These are phyloP conservation scores for Pachycephala philippinensis DNA, from an alignment of 2,113 vertebrate genomes.

Conservation along the genomic window DNA sequence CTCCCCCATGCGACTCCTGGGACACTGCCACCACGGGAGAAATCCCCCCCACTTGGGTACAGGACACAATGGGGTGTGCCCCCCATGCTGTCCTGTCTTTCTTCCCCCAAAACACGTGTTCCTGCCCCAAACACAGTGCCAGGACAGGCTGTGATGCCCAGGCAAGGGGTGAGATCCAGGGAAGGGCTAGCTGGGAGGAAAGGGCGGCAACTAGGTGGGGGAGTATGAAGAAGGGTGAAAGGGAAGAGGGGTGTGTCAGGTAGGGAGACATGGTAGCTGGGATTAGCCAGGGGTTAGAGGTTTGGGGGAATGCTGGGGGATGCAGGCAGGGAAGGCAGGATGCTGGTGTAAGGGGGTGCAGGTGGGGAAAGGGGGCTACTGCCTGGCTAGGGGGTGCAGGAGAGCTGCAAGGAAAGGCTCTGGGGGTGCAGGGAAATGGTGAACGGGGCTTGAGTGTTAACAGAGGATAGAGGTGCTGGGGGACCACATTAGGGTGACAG, in stretches of 20 bases:
- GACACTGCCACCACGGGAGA: not conserved
- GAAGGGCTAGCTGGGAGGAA: not conserved
- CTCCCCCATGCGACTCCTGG: not conserved
- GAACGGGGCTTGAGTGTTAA: not conserved
- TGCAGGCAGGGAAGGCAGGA: not conserved
- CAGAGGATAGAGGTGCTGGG: not conserved
- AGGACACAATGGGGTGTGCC: not conserved
- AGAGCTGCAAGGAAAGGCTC: not conserved
- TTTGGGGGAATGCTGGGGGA: not conserved
- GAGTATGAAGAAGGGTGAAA: not conserved
- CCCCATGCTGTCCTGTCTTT: not conserved
- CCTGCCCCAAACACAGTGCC: not conserved
- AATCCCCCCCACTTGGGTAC: not conserved
- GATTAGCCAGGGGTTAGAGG: not conserved
- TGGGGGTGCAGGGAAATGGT: not conserved
- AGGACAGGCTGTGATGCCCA: not conserved
- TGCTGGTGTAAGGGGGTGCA: not conserved
- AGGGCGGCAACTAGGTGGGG: not conserved
- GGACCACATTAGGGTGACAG: not conserved
- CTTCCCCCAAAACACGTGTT: not conserved
- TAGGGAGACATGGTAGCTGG: fast-evolving
- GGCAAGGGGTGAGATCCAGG: not conserved
- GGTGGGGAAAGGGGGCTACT: not conserved
- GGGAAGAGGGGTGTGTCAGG: not conserved
- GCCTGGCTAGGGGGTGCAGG: not conserved